phyloP scores from a whole-genome alignment of 2,888 invertebrate species.

The Boloria euphrosyne region DNA sequence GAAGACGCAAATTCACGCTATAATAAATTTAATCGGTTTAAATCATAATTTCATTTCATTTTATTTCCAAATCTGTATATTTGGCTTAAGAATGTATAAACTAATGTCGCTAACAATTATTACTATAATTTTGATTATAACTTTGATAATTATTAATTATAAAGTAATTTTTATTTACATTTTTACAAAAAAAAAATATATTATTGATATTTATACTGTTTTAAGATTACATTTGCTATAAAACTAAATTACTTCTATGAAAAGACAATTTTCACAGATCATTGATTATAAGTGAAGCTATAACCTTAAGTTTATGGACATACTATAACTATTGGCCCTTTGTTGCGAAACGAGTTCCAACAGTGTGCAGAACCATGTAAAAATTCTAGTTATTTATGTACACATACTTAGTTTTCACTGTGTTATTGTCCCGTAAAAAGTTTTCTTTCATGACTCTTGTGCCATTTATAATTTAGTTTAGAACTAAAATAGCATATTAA shows the following conservation, averaged over 20 bases:
- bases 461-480: too few species aligned
- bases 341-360: not conserved
- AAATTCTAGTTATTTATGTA: too few species aligned
- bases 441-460: too few species aligned
- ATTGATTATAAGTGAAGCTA: constrained; percentile 8
- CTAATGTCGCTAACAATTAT: too few species aligned
- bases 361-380: too few species aligned
- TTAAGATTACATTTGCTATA: not conserved
- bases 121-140: too few species aligned
- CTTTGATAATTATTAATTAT: too few species aligned
- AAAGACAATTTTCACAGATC: not conserved
- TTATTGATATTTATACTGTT: not conserved
- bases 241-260: not conserved
- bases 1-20: constrained; percentile 68
- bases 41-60: constrained; percentile 10
- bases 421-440: too few species aligned
- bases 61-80: not conserved
- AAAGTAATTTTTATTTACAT: too few species aligned
- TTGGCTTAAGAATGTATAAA: not conserved
- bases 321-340: constrained; percentile 4
- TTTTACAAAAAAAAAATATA: not conserved
- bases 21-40: constrained; percentile 25
- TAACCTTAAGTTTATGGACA: constrained; percentile 1
- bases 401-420: too few species aligned
- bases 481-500: too few species aligned